Evolutionary conservation across 1,140 invertebrate species (phyloP), one percentile per base, ranked within the genome.

Genomic region (Leptinotarsa undecemlineata): DNA sequence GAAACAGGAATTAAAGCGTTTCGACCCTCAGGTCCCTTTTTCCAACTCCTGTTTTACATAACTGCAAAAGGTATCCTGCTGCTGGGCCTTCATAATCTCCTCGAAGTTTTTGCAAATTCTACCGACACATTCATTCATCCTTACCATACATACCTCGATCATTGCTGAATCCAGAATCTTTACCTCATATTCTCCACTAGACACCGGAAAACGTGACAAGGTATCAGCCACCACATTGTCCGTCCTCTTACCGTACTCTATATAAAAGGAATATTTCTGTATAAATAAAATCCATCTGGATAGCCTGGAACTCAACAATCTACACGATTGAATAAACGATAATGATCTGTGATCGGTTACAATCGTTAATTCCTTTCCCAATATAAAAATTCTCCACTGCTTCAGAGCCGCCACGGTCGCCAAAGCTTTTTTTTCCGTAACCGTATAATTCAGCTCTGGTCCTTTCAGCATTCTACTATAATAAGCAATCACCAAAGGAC

Each of bases 181-280:
- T 33, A 33, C 21, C 19, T 72, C 19, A 17, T 64, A 68, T 72
- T 72, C 71, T 68, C 26, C 17, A 20, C 1, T 20, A 66, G 19
- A 62, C 3, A 61, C 23, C 19, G 51, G 51, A 19, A 62, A 72
- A n/a, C 71, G 57, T 19, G 71, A 72, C 15, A 72, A 47, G 3
- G 33, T 33, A 64, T 72, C 71, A 5, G 57, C 71, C 20, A 72
- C 48, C n/a, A 72, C 33, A 63, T 72, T 72, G 13, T 64, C 57
- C 15, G 71, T 64, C 17, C 71, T 21, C 19, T 64, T 72, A 64
- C 71, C 64, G 64, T 72, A 62, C n/a, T 62, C 20, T 26, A 72
- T 64, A 1, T 60, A 5, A n/a, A 72, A 72, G 21, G 13, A 47
- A 62, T 72, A 64, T 19, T 72, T 60, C 48, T 72, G 71, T 19